Conservation (phyloP, 2,888 invertebrate species). For the Oxycera nigricornis region DNA sequence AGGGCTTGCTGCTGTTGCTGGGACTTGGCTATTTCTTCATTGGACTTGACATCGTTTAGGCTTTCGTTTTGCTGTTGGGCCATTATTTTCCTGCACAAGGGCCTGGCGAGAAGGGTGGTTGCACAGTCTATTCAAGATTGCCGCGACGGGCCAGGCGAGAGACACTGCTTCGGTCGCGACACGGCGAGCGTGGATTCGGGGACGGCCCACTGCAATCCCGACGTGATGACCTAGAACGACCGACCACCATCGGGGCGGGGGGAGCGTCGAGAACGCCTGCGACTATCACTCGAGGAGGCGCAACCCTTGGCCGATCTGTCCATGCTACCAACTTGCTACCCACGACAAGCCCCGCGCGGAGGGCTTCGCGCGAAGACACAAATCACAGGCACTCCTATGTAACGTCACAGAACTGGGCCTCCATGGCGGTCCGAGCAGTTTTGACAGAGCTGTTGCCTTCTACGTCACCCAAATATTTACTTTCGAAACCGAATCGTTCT, state of each 20-base stretch:
- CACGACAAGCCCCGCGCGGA: background rate
- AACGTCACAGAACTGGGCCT: conserved; percentile 31
- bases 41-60: conserved; percentile 51
- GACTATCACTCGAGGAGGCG: background rate
- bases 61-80: conserved; percentile 53
- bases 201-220: background rate
- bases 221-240: background rate
- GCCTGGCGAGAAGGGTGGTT: background rate
- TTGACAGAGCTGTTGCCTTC: background rate
- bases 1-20: conserved; percentile 47
- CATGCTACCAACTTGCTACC: background rate
- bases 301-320: background rate
- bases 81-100: conserved; percentile 45
- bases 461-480: background rate
- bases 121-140: background rate
- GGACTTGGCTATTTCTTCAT: conserved; percentile 46
- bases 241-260: background rate
- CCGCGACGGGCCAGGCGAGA: background rate
- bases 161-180: background rate
- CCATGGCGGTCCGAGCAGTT: conserved; percentile 15
- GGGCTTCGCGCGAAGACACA: background rate
- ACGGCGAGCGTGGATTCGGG: background rate
- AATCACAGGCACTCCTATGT: conserved; percentile 18
- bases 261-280: background rate
- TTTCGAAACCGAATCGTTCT: background rate